Percentiles rank a stretch among this genome's conserved stretches.
Evolutionary conservation across 2,113 vertebrate genomes (phyloP).

Genomic region (Syngnathus typhle): DNA sequence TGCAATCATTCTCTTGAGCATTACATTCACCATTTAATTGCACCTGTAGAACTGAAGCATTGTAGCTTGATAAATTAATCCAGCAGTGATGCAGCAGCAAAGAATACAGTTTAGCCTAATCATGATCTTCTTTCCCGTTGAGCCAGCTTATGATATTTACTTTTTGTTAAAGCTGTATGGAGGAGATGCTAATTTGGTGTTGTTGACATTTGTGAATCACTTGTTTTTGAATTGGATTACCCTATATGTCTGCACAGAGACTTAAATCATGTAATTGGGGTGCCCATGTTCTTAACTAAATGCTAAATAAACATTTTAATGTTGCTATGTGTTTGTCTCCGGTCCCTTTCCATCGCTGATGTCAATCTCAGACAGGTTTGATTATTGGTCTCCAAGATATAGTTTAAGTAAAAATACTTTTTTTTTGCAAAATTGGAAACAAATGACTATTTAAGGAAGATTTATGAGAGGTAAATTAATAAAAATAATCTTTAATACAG

Average conservation of each 20-base stretch:
- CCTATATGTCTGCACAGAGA: neutral
- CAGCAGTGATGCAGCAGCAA: neutral
- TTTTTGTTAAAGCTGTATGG: slow-evolving; percentile 7
- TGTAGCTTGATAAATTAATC: neutral
- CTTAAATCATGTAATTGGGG: neutral
- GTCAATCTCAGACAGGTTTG: neutral
- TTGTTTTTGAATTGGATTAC: neutral
- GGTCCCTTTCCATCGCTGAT: neutral
- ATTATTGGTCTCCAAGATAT: neutral
- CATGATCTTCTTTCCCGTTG: neutral
- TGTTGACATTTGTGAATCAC: neutral
- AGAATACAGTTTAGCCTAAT: slow-evolving; percentile 7
- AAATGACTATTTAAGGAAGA: too few species aligned
- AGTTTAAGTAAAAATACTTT: neutral
- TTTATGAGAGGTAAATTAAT: too few species aligned
- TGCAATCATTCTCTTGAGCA: neutral
- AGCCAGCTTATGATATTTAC: neutral
- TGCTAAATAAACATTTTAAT: neutral
- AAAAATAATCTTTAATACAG: too few species aligned
- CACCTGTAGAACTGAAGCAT: slow-evolving; percentile 3
- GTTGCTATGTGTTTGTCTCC: too few species aligned
- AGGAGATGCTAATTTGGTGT: slow-evolving; percentile 7
- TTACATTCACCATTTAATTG: slow-evolving; percentile 11
- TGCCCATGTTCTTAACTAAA: neutral
- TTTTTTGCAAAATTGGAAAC: too few species aligned